Evolutionary conservation across 2,113 vertebrate species (phyloP).

Genomic region (Tetraodon nigroviridis): DNA sequence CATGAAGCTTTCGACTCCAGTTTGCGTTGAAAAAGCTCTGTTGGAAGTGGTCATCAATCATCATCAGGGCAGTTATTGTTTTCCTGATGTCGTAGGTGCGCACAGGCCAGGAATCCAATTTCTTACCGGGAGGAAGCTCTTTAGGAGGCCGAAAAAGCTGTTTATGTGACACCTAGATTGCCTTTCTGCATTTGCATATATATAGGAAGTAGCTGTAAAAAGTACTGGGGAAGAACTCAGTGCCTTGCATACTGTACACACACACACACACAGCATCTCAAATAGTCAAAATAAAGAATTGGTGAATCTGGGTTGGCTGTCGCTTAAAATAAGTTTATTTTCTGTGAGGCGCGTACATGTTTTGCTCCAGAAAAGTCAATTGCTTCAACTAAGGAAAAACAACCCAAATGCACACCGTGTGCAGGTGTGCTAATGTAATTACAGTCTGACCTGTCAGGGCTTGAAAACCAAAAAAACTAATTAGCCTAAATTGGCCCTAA

Average conservation of each 20-base stretch:
- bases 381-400: too few species aligned
- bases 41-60: slow-evolving; percentile 39
- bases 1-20: slow-evolving; percentile 28
- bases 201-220: slow-evolving; percentile 61
- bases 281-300: slow-evolving; percentile 12
- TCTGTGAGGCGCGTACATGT: slow-evolving; percentile 3
- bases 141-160: slow-evolving; percentile 10
- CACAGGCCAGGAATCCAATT: slow-evolving; percentile 37
- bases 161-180: slow-evolving; percentile 52
- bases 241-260: background rate
- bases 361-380: slow-evolving; percentile 6
- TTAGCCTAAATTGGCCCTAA: background rate
- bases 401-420: slow-evolving; percentile 15
- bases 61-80: slow-evolving; percentile 28
- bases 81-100: slow-evolving; percentile 33
- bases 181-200: slow-evolving; percentile 66
- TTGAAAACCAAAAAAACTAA: background rate
- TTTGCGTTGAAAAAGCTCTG: slow-evolving; percentile 21
- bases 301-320: slow-evolving; percentile 50
- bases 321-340: slow-evolving; percentile 44
- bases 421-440: too few species aligned
- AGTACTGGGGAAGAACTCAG: slow-evolving; percentile 56
- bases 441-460: too few species aligned
- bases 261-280: slow-evolving; percentile 8
- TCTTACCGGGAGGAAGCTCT: slow-evolving; percentile 40